phyloP scores from a whole-genome alignment of 2,888 invertebrate species.

The Brachylomia viminalis region DNA sequence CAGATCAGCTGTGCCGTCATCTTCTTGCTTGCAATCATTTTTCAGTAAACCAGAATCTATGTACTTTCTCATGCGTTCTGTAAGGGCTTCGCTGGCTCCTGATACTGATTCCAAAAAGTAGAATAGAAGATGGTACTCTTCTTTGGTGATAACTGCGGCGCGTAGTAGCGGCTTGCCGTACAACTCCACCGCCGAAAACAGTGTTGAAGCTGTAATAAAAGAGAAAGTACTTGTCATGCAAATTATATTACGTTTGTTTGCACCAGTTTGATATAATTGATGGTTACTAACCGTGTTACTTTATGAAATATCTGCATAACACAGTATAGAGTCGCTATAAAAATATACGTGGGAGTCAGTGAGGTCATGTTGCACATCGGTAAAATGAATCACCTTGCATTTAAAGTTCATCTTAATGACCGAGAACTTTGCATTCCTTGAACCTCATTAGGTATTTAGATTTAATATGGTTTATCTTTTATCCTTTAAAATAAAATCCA shows the following conservation, averaged over 20 bases:
- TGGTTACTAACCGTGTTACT: conserved; percentile 66
- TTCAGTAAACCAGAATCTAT: conserved; percentile 88
- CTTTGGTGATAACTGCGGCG: conserved; percentile 87
- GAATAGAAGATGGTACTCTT: conserved; percentile 90
- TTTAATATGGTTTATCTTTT: background rate
- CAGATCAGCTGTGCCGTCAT: conserved; percentile 71
- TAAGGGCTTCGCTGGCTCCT: conserved; percentile 86
- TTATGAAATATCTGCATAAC: conserved; percentile 65
- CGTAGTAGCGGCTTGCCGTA: conserved; percentile 91
- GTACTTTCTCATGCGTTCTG: conserved; percentile 88
- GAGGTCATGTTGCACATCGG: conserved; percentile 75
- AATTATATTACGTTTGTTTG: conserved; percentile 64
- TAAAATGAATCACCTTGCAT: conserved; percentile 82
- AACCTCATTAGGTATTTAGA: conserved; percentile 13
- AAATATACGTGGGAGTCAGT: conserved; percentile 74
- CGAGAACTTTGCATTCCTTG: conserved; percentile 76
- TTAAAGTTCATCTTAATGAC: conserved; percentile 79
- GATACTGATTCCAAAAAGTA: conserved; percentile 89
- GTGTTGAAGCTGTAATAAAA: conserved; percentile 87
- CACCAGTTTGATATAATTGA: conserved; percentile 64
- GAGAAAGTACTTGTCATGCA: conserved; percentile 71
- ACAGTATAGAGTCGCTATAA: conserved; percentile 61
- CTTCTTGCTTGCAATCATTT: conserved; percentile 75
- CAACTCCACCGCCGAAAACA: conserved; percentile 91
- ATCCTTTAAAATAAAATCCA: background rate